Base-by-base conservation (phyloP, 2,888 invertebrate genomes). In the Agrotis puta region DNA sequence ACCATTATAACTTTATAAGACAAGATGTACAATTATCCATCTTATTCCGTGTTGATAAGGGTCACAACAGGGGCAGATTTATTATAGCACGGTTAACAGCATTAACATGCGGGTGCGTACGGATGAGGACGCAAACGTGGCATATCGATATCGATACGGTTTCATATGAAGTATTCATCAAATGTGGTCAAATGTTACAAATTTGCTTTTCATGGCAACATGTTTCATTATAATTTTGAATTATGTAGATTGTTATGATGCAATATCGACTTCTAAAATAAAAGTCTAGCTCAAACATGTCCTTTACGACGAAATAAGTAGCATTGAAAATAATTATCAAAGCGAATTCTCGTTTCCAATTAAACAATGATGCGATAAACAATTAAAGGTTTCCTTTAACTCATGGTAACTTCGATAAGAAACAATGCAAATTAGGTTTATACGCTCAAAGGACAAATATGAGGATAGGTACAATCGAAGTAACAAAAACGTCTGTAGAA, bases 91-190 rank as follows among this genome's bases (percentile, higher is more conserved):
- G 78, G 86, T 83, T 90, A 90, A 90, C 88, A 87, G 87, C 88
- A 91, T 89, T 89, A 91, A 89, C 87, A 92, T 92, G 90, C 91
- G 92, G 92, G 90, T 80, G 79, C 62, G 63, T 89, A 92, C 92
- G 85, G 94, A 83, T 83, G 92, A 47, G 63, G 66, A 66, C 9
- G 39, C 39, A 66, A 70, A 70, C 64, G 75, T 68, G 81, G 74
- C 68, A 68, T 82, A 86, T 88, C 86, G 82, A 87, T 86, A 83
- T 90, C 90, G 90, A 88, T 81, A 61, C 53, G 68, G 67, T 57
- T 65, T 53, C 18, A 39, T 70, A 27, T 43, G 39, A 53, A 50
- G 9, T 45, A 22, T 47, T 56, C 4, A 33, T n/a, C 13, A 39
- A 14, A 47, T 47, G 54, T 11, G 45, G 50, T 24, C 51, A 65